These are phyloP conservation scores for Caenorhabditis sp. DNA, from an alignment of 2,888 invertebrate species.

Conservation along the genomic window DNA sequence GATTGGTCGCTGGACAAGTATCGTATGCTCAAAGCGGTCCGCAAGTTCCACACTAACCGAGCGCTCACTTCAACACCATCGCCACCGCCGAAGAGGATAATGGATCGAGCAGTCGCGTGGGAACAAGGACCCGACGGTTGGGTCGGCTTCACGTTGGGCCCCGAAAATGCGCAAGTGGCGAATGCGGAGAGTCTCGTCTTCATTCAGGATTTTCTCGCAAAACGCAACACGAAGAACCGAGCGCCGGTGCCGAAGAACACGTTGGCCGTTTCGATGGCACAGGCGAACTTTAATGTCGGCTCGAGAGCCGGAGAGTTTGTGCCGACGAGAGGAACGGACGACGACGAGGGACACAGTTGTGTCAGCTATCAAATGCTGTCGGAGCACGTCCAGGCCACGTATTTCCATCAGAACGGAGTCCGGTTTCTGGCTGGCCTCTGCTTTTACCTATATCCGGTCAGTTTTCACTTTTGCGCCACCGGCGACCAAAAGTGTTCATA, in stretches of 20 bases:
- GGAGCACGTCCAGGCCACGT: not conserved
- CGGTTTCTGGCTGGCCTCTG: constrained; percentile 4
- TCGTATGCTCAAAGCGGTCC: no score
- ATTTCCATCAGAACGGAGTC: not conserved
- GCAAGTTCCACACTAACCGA: no score
- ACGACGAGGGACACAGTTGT: no score
- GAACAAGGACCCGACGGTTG: not conserved
- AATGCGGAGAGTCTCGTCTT: not conserved
- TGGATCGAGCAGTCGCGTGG: no score
- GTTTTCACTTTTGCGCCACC: no score
- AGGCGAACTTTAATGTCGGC: not conserved
- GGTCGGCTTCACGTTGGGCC: not conserved
- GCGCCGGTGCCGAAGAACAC: not conserved
- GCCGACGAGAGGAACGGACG: not conserved
- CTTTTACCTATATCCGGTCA: not conserved
- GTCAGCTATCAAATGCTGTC: constrained; percentile 6
- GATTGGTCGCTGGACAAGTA: no score
- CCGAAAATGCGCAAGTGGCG: not conserved
- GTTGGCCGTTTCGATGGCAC: not conserved
- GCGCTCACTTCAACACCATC: no score
- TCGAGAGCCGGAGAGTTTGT: not conserved
- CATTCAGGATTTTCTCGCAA: not conserved
- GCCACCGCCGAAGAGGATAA: no score
- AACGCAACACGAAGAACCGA: not conserved
- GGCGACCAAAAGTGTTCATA: no score